Evolutionary conservation across 1,140 invertebrate species (phyloP).

Genomic region (Ips typographus): DNA sequence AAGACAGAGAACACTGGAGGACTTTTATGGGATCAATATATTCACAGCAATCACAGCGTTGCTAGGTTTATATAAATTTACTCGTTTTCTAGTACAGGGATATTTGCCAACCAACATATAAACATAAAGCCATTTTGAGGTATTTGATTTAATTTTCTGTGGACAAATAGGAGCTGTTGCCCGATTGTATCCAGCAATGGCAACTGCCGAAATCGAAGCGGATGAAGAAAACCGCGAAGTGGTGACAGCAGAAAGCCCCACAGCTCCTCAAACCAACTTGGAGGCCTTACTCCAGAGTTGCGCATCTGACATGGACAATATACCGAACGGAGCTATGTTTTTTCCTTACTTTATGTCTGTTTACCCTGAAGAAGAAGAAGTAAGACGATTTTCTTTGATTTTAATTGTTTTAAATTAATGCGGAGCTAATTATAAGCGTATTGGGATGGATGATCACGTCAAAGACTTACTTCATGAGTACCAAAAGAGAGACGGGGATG

Average conservation of each 20-base stretch:
- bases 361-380: conserved; percentile 56
- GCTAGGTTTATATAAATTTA: too few species aligned
- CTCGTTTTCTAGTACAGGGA: too few species aligned
- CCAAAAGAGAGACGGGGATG: conserved; percentile 59
- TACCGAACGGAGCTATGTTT: conserved; percentile 50
- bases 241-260: conserved; percentile 68
- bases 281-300: conserved; percentile 61
- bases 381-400: conserved; percentile 1
- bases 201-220: conserved; percentile 70
- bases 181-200: conserved; percentile 58
- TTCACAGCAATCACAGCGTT: too few species aligned
- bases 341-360: conserved; percentile 62
- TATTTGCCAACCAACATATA: too few species aligned
- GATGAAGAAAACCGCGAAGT: conserved; percentile 62
- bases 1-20: too few species aligned
- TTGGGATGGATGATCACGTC: conserved; percentile 57
- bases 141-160: too few species aligned
- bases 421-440: too few species aligned
- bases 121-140: too few species aligned
- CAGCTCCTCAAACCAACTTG: conserved; percentile 63
- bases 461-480: conserved; percentile 65
- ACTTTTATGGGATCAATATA: too few species aligned
- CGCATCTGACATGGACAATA: conserved; percentile 46
- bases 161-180: conserved; percentile 55
- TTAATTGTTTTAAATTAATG: not conserved